Percentiles rank a stretch among this genome's conserved stretches.
phyloP scores from a whole-genome alignment of 2,797 vertebrate species.

The Crenichthys baileyi region DNA sequence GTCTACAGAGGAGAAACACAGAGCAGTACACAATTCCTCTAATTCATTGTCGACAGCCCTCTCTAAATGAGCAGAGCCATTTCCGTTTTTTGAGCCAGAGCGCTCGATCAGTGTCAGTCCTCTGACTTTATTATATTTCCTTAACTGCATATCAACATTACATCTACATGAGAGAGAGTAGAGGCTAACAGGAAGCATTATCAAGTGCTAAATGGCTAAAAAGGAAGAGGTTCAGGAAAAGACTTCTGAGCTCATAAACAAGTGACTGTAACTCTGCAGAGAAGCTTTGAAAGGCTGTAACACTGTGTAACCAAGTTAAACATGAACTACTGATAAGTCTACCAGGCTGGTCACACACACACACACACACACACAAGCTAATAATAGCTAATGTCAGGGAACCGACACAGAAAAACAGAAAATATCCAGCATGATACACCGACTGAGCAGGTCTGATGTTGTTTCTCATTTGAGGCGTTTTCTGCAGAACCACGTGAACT shows the following conservation, averaged over 20 bases:
- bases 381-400: constrained; percentile 62
- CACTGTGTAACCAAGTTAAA: constrained; percentile 73
- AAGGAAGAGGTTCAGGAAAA: constrained; percentile 59
- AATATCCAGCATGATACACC: background rate
- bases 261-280: constrained; percentile 51
- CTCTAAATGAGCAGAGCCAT: constrained; percentile 28
- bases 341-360: constrained; percentile 39
- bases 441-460: background rate
- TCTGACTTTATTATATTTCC: constrained; percentile 42
- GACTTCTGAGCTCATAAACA: constrained; percentile 62
- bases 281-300: constrained; percentile 24
- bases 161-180: constrained; percentile 67
- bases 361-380: constrained; percentile 43
- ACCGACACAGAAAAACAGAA: constrained; percentile 32
- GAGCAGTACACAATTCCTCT: constrained; percentile 61
- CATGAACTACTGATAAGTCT: constrained; percentile 72
- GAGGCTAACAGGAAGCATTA: constrained; percentile 57
- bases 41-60: constrained; percentile 58
- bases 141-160: constrained; percentile 32
- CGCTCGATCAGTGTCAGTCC: constrained; percentile 40
- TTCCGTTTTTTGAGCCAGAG: constrained; percentile 45
- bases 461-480: background rate
- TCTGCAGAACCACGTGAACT: background rate
- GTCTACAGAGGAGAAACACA: constrained; percentile 49
- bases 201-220: constrained; percentile 53